phyloP scores from a whole-genome alignment of 2,888 invertebrate species.

The Thymelicus sylvestris region DNA sequence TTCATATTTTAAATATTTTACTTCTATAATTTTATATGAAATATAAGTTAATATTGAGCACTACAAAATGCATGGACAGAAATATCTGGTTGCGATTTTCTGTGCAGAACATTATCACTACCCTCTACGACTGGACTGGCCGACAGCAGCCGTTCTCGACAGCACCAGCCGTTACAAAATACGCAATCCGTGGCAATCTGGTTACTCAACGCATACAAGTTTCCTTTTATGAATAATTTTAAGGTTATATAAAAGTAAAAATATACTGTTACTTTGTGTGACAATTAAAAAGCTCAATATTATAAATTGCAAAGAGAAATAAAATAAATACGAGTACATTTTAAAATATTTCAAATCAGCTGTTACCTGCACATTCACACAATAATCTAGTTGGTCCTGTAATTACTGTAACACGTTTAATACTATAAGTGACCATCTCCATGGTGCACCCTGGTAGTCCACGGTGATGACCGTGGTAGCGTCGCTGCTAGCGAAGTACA shows the following conservation, averaged over 20 bases:
- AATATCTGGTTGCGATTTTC: not conserved
- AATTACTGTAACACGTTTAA: no score
- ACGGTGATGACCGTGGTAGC: no score
- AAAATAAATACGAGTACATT: no score
- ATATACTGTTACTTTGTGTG: slow-evolving; percentile 5
- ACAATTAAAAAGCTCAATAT: slow-evolving; percentile 11
- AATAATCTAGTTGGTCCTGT: no score
- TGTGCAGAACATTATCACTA: not conserved
- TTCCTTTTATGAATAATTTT: slow-evolving; percentile 61
- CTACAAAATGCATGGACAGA: not conserved
- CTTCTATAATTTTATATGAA: not conserved
- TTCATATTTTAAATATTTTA: not conserved
- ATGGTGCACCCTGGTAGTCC: no score
- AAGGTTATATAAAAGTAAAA: slow-evolving; percentile 48
- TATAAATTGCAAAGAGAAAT: not conserved
- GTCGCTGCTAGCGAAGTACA: no score
- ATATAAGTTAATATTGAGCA: not conserved
- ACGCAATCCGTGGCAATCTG: slow-evolving; percentile 47
- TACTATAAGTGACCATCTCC: no score
- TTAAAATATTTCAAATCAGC: no score
- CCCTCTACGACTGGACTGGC: not conserved
- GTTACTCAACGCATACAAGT: slow-evolving; percentile 31
- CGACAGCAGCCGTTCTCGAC: slow-evolving; percentile 30
- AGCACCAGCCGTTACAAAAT: slow-evolving; percentile 69
- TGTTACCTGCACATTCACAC: no score